These are phyloP conservation scores for Scolopax mira DNA, from an alignment of 2,113 vertebrate species.

Conservation along the genomic window DNA sequence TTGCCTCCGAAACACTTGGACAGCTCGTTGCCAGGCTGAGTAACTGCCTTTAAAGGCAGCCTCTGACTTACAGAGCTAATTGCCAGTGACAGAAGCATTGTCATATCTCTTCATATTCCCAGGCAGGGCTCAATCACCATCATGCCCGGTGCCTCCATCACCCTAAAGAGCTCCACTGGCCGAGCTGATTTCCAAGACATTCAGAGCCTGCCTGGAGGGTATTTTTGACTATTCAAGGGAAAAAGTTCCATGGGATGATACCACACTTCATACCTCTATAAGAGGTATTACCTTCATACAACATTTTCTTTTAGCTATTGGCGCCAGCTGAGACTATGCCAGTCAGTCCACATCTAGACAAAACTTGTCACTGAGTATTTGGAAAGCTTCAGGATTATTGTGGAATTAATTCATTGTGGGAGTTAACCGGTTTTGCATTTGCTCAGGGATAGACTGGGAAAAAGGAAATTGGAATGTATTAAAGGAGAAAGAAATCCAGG, in stretches of 20 bases:
- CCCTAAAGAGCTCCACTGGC: rapidly evolving
- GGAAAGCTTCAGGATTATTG: not conserved
- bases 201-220: not conserved
- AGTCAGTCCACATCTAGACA: not conserved
- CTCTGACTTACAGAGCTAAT: not conserved
- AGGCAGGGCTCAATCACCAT: not conserved
- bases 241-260: not conserved
- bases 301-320: not conserved
- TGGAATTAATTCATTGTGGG: not conserved
- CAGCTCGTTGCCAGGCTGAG: not conserved
- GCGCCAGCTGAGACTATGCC: not conserved
- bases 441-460: not conserved
- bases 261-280: not conserved
- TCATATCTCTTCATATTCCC: rapidly evolving
- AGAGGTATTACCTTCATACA: not conserved
- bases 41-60: not conserved
- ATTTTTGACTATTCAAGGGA: not conserved
- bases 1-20: not conserved
- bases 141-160: not conserved
- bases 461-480: not conserved
- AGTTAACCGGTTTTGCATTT: not conserved
- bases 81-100: not conserved
- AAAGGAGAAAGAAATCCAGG: not conserved
- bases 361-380: not conserved
- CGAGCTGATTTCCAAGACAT: too few species aligned